These are phyloP conservation scores for Homarus americanus DNA, from an alignment of 1,140 invertebrate species.

Conservation along the genomic window DNA sequence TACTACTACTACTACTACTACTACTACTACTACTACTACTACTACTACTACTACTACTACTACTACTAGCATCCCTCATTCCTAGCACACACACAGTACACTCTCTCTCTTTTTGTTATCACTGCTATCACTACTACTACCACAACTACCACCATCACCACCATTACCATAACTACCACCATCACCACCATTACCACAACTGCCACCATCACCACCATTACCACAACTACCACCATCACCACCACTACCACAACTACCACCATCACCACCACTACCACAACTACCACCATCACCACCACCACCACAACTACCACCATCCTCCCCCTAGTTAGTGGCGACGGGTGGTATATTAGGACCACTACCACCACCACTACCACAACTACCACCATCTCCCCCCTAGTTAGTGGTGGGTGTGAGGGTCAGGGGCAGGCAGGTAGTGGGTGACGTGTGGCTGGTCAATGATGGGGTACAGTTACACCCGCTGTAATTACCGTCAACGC, in stretches of 20 bases:
- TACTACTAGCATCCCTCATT: background rate
- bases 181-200: too few species aligned
- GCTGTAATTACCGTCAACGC: slow-evolving; percentile 35
- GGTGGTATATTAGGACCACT: too few species aligned
- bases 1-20: background rate
- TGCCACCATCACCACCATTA: too few species aligned
- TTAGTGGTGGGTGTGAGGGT: background rate
- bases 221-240: background rate
- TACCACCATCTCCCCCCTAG: too few species aligned
- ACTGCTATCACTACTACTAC: too few species aligned
- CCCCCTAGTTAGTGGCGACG: background rate
- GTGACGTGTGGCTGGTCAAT: background rate
- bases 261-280: background rate
- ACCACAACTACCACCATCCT: too few species aligned
- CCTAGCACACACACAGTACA: too few species aligned
- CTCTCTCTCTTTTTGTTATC: too few species aligned
- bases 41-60: slow-evolving; percentile 31
- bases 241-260: background rate
- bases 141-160: too few species aligned
- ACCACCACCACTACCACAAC: too few species aligned
- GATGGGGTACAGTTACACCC: slow-evolving; percentile 23
- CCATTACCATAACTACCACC: too few species aligned
- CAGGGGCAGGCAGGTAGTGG: background rate
- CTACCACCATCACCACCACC: too few species aligned
- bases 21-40: slow-evolving; percentile 38